Conservation (phyloP, 2,888 invertebrate species). For the Pristionchus mayeri region DNA sequence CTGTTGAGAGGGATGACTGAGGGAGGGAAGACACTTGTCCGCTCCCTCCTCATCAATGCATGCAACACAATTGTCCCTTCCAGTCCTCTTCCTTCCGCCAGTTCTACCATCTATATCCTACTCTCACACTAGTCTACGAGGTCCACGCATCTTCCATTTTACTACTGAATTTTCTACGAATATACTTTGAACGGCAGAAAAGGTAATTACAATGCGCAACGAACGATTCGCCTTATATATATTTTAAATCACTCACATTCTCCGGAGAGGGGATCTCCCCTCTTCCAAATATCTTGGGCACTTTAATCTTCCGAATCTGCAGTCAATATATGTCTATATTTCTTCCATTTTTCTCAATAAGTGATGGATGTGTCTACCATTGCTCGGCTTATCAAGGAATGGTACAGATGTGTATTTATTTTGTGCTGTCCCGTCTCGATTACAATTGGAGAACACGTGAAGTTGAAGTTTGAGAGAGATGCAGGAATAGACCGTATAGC, state of each 20-base stretch:
- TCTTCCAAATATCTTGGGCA: not conserved
- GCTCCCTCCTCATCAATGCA: conserved; percentile 33
- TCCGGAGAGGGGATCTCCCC: too few relatives aligned
- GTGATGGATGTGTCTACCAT: not conserved
- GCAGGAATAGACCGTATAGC: not conserved
- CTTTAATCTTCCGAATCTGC: not conserved
- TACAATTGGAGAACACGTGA: not conserved
- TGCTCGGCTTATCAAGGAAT: not conserved
- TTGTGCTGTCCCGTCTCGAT: not conserved
- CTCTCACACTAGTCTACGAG: too few relatives aligned
- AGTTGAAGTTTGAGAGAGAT: not conserved
- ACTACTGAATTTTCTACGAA: too few relatives aligned
- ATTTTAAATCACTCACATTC: not conserved
- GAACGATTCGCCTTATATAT: not conserved
- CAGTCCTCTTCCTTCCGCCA: not conserved
- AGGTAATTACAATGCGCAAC: too few relatives aligned
- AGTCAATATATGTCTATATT: not conserved
- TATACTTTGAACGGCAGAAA: too few relatives aligned
- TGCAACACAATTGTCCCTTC: conserved; percentile 39
- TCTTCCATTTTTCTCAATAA: not conserved
- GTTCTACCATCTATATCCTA: conserved; percentile 6
- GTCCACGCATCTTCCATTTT: too few relatives aligned
- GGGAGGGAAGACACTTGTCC: conserved; percentile 20
- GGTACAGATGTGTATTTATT: not conserved
- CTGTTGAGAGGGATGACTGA: not conserved